These are phyloP conservation scores for Nipponia nippon DNA, from an alignment of 2,113 vertebrate genomes.

Conservation along the genomic window DNA sequence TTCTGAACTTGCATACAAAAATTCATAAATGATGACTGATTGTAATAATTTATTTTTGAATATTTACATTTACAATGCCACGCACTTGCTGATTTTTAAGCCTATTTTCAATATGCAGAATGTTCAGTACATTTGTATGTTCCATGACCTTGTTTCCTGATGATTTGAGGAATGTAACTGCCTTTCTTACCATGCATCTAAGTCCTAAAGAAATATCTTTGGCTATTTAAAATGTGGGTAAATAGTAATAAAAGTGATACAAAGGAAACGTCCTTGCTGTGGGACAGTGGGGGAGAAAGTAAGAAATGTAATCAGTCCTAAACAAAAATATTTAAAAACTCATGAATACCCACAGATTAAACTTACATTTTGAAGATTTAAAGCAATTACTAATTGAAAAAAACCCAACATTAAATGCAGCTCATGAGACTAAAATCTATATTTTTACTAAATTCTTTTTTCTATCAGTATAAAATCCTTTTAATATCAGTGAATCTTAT, in stretches of 20 bases:
- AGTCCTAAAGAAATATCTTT: not conserved
- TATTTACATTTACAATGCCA: not conserved
- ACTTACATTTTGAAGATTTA: not conserved
- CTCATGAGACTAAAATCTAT: not conserved
- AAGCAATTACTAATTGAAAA: not conserved
- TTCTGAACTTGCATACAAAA: constrained; percentile 11
- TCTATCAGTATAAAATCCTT: not conserved
- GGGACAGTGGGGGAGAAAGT: not conserved
- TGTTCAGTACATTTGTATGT: not conserved
- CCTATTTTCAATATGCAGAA: not conserved
- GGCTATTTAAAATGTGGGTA: not conserved
- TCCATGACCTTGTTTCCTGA: not conserved
- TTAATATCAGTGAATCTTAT: not conserved
- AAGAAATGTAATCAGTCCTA: not conserved
- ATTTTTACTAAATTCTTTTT: not conserved
- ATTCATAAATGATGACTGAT: not conserved
- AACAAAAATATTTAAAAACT: not conserved
- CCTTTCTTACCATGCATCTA: not conserved
- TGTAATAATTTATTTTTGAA: constrained; percentile 2
- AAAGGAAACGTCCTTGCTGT: not conserved
- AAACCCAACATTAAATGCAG: not conserved
- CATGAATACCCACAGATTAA: not conserved
- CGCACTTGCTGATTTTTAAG: not conserved
- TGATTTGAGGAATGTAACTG: not conserved
- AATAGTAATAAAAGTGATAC: not conserved